Evolutionary conservation across 2,113 vertebrate species (phyloP).

Genomic region (Ceuthmochares aereus): DNA sequence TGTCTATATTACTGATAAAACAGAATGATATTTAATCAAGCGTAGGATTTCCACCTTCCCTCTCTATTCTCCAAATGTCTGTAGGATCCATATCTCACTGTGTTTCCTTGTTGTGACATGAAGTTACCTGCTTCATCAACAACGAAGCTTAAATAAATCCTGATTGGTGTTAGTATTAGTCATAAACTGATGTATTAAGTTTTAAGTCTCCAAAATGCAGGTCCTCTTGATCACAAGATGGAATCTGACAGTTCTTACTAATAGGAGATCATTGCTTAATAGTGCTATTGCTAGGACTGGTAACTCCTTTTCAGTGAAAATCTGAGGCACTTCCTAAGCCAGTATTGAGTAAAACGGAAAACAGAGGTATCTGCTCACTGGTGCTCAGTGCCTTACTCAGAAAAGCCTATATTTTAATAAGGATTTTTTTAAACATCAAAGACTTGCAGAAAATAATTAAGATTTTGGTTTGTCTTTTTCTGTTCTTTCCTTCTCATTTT

Average conservation of each 20-base stretch:
- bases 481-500: neutral
- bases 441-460: neutral
- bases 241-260: neutral
- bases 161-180: neutral
- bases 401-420: neutral
- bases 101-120: neutral
- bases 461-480: neutral
- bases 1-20: neutral
- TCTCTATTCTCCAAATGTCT: neutral
- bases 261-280: neutral
- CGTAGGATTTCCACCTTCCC: neutral
- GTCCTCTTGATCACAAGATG: neutral
- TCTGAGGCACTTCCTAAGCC: neutral
- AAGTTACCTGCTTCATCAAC: neutral
- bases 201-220: neutral
- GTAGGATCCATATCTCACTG: neutral
- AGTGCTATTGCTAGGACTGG: neutral
- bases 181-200: neutral
- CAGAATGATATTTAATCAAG: neutral
- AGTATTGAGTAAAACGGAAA: neutral
- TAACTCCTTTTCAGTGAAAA: neutral
- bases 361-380: neutral
- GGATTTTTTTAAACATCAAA: neutral
- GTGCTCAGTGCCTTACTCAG: neutral
- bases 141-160: neutral